Conservation (phyloP, 2,113 vertebrate genomes). For the Eretmochelys imbricata region DNA sequence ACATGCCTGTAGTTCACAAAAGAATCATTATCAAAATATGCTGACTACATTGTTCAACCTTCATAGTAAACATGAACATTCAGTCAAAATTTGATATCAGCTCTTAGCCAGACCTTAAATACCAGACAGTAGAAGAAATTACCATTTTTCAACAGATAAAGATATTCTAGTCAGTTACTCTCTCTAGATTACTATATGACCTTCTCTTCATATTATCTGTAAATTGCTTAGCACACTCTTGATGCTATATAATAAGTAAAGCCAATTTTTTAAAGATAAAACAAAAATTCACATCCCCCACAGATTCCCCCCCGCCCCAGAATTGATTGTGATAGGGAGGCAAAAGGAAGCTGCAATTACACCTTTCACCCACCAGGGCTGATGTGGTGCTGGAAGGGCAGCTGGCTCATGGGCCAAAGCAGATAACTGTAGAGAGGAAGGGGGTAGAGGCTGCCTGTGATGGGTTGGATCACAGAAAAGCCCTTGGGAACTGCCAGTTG, state of each 20-base stretch:
- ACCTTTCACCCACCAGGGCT: neutral
- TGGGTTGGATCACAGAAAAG: no score
- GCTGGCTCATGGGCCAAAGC: neutral
- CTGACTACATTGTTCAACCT: neutral
- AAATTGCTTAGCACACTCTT: neutral
- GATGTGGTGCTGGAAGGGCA: neutral
- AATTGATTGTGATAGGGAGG: neutral
- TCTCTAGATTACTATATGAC: neutral
- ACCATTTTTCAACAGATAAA: neutral
- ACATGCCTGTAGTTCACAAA: neutral
- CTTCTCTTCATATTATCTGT: neutral
- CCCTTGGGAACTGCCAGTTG: no score
- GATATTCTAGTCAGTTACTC: neutral
- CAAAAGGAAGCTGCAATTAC: neutral
- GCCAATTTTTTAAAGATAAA: neutral
- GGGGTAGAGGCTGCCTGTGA: neutral
- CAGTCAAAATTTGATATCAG: neutral
- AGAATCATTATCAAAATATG: neutral
- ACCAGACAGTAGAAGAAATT: neutral
- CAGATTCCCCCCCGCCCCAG: neutral
- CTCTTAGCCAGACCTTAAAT: neutral
- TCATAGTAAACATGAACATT: neutral
- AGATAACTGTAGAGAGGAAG: neutral
- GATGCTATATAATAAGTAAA: neutral
- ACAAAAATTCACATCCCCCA: neutral